Evolutionary conservation across 1,140 invertebrate genomes (phyloP), one percentile per base, ranked within the genome.

Genomic region (Lepidotrigona ventralis): DNA sequence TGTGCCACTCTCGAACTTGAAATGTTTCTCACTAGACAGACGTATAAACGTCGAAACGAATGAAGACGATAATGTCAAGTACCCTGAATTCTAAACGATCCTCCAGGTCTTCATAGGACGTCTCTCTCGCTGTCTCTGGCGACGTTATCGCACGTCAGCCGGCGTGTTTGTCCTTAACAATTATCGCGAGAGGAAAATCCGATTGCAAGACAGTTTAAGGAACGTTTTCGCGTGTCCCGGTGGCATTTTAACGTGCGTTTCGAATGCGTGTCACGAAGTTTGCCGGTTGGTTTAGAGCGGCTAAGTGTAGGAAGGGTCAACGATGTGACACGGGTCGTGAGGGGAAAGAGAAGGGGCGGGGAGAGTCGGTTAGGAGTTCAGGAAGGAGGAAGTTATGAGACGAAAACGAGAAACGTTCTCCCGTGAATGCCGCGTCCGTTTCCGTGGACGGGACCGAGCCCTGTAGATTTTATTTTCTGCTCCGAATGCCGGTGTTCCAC

Each of bases 381-480:
- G 74, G 83, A 85, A 83, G 80, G 70, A 83, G 75, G 58, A 83
- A 85, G 76, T 73, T 86, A 74, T 54, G 78, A 74, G 64, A 69
- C 33, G 77, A 74, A 64, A 79, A 81, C 74, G 29, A 81, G 75
- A 53, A 85, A 73, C 76, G 26, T 68, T 46, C 39, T 79, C 56
- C 56, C 17, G 14, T 70, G 75, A 85, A 81, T 81, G 86, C 63
- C 72, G 76, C 51, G 46, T 23, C 64, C 66, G 81, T 82, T 78
- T 69, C 72, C 60, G 63, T 66, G 79, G 33, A 79, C 58, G 79
- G 54, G 54, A 58, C 60, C 54, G 56, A 29, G 39, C 19, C 29
- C 51, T 26, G 53, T 58, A 80, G 86, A 83, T 89, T 89, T 90
- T 90, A 88, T 90, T 90, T 88, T 86, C 83, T 76, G 70, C 84